Evolutionary conservation across 2,113 vertebrate genomes (phyloP).

Genomic region (Onychostoma macrolepis): DNA sequence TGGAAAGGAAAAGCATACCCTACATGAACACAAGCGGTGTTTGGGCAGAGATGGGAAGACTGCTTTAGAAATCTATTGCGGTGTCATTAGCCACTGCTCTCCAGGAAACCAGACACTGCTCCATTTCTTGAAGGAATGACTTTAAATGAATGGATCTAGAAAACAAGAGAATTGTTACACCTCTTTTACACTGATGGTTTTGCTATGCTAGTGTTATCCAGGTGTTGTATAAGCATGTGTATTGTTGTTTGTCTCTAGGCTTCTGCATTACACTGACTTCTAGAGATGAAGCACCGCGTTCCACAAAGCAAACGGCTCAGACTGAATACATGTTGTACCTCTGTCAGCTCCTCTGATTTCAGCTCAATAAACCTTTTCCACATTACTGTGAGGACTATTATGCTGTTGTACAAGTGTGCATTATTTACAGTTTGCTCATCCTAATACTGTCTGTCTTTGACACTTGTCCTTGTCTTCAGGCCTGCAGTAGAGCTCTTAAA

Average conservation of each 20-base stretch:
- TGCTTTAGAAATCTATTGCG: too few relatives aligned
- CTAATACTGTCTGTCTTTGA: neutral
- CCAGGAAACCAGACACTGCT: too few relatives aligned
- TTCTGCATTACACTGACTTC: conserved; percentile 75
- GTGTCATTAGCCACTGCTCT: too few relatives aligned
- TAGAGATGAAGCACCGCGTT: conserved; percentile 47
- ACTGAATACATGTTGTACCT: neutral
- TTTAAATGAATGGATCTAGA: neutral
- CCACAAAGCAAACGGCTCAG: neutral
- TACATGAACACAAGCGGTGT: too few relatives aligned
- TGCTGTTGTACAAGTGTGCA: neutral
- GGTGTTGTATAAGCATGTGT: neutral
- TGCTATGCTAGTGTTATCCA: neutral
- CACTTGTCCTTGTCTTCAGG: neutral
- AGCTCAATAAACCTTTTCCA: neutral
- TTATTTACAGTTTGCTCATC: neutral
- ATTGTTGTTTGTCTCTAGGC: conserved; percentile 53
- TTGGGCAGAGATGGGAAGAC: too few relatives aligned
- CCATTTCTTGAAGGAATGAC: too few relatives aligned
- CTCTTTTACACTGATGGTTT: neutral
- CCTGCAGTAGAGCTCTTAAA: neutral
- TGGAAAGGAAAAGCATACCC: too few relatives aligned
- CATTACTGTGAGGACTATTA: neutral
- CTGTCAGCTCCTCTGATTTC: neutral
- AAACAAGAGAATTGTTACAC: neutral